Evolutionary conservation across 1,140 invertebrate species (phyloP).

Genomic region (Hesperophylax magnus): DNA sequence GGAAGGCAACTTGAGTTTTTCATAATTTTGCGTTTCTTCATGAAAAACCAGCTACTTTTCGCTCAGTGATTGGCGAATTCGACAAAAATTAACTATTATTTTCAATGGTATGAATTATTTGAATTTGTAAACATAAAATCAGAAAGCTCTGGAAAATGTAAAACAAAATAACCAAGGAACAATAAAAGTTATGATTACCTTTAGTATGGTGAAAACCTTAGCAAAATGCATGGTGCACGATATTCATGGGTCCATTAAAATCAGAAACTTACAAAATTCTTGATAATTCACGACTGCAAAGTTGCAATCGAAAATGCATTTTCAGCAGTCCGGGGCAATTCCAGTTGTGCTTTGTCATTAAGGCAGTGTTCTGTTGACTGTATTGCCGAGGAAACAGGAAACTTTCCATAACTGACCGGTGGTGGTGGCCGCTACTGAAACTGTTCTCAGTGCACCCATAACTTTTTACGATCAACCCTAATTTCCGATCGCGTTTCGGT

Average conservation of each 20-base stretch:
- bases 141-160: too few relatives aligned
- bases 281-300: constrained; percentile 2
- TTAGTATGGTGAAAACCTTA: too few relatives aligned
- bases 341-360: constrained; percentile 13
- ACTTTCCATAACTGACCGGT: constrained; percentile 1
- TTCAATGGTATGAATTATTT: too few relatives aligned
- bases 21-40: too few relatives aligned
- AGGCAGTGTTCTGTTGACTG: constrained; percentile 17
- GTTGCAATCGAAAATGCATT: constrained; percentile 11
- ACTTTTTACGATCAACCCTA: constrained; percentile 17
- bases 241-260: background rate
- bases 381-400: background rate
- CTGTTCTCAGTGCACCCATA: background rate
- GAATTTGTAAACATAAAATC: too few relatives aligned
- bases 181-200: too few relatives aligned
- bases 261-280: background rate
- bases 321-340: background rate
- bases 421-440: background rate
- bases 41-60: too few relatives aligned
- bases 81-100: too few relatives aligned
- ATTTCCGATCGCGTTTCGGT: background rate
- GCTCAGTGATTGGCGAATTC: too few relatives aligned
- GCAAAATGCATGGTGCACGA: too few relatives aligned
- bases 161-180: too few relatives aligned
- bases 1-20: too few relatives aligned